These are phyloP conservation scores for Podabrus alpinus DNA, from an alignment of 2,888 invertebrate species.

Conservation along the genomic window DNA sequence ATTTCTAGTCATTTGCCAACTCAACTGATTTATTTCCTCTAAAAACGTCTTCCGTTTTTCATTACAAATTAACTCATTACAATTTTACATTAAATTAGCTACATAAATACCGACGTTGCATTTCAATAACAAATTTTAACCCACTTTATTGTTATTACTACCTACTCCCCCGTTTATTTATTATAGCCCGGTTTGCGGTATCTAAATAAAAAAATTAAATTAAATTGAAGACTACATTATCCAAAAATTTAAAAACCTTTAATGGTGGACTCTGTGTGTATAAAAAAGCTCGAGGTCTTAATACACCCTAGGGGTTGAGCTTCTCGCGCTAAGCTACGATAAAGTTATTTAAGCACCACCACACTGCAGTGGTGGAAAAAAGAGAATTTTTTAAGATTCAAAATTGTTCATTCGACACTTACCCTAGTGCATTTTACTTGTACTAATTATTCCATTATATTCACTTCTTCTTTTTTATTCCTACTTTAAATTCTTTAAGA, in stretches of 20 bases:
- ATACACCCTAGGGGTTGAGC: slow-evolving; percentile 30
- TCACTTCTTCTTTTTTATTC: slow-evolving; percentile 10
- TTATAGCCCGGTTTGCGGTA: not conserved
- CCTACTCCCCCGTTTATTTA: not conserved
- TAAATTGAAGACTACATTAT: not conserved
- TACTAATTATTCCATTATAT: slow-evolving; percentile 8
- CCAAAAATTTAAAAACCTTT: slow-evolving; percentile 14
- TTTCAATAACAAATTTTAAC: not conserved
- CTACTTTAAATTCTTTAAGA: slow-evolving; percentile 15
- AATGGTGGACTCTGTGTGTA: slow-evolving; percentile 22
- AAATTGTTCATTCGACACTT: slow-evolving; percentile 26
- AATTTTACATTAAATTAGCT: slow-evolving; percentile 13
- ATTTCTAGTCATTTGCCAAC: slow-evolving; percentile 19
- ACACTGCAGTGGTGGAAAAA: slow-evolving; percentile 31
- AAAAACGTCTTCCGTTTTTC: slow-evolving; percentile 15
- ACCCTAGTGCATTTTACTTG: slow-evolving; percentile 12
- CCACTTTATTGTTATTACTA: not conserved
- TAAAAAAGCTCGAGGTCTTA: slow-evolving; percentile 25
- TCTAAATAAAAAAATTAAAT: not conserved
- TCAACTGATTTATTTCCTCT: slow-evolving; percentile 18
- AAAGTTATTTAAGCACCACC: slow-evolving; percentile 38
- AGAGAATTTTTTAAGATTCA: slow-evolving; percentile 29
- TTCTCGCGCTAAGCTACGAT: slow-evolving; percentile 36
- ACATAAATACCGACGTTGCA: slow-evolving; percentile 1
- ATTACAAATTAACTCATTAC: slow-evolving; percentile 13